Evolutionary conservation across 2,113 vertebrate species (phyloP), one percentile per base, ranked within the genome.

Genomic region (Oreocharis arfaki): DNA sequence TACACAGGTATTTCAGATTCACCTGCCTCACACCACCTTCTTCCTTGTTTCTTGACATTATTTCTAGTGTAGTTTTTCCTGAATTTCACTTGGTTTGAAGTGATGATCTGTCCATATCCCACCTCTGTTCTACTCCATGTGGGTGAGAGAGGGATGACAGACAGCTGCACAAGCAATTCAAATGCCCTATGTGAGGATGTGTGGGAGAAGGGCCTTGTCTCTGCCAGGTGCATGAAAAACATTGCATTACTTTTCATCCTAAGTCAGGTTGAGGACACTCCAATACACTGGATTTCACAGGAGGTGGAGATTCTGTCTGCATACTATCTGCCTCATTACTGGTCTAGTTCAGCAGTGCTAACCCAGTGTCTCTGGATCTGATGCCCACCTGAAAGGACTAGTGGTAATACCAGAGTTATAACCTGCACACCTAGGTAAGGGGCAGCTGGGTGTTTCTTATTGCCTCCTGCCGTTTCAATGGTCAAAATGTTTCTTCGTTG

Each of bases 11-110:
- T 60, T 42, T 81, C 46, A 60, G 6, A 24, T 27, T 90, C 39
- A 64, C 2, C 11, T 44, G 16, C 0, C 0, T 35, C 57, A 49
- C 26, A 3, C 7, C n/a, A 19, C 16, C 30, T 46, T 63, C 33
- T 59, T 57, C 15, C 19, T 57, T 87, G 27, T 22, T 50, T 44
- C 26, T 2, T 37, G 30, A 49, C 7, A 52, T 17, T 2, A 13
- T n/a, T 89, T 50, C 27, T 46, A 46, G 11, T 1, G 2, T 10
- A 80, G 23, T 6, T 20, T 44, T 59, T 46, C 52, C 35, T 7
- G 4, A 46, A 20, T 6, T 42, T 87, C 39, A 20, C 7, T 39
- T 76, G 16, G 2, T 55, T 69, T 56, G 37, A 63, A 93, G 37
- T 22, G 15, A 61, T 0, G 3, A 26, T 53, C 10, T 5, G 47